Percentiles rank a stretch among this genome's conserved stretches.
Evolutionary conservation across 2,888 invertebrate species (phyloP).

Genomic region (Pantelozetes paolii): DNA sequence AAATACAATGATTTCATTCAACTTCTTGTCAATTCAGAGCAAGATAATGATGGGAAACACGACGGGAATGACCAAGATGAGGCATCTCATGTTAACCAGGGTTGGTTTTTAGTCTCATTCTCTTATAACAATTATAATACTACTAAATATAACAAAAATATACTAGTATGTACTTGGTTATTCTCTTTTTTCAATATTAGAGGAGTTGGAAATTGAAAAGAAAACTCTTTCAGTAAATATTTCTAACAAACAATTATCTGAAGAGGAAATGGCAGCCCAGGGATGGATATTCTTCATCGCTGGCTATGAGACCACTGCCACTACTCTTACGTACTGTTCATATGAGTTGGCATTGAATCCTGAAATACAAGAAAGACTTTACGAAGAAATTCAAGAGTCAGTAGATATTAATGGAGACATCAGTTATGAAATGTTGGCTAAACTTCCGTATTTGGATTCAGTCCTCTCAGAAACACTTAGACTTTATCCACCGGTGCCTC

Average conservation of each 20-base stretch:
- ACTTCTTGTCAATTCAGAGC: constrained; percentile 30
- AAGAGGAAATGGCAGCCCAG: constrained; percentile 50
- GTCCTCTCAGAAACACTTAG: constrained; percentile 38
- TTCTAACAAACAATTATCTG: constrained; percentile 24
- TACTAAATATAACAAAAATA: too few species aligned
- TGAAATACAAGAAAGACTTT: constrained; percentile 49
- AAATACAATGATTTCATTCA: constrained; percentile 41
- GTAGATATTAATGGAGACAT: constrained; percentile 24
- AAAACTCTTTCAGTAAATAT: constrained; percentile 7
- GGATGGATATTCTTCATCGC: constrained; percentile 61
- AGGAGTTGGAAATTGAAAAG: constrained; percentile 33
- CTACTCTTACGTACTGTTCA: background rate
- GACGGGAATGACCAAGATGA: background rate
- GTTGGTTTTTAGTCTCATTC: background rate
- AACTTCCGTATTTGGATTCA: constrained; percentile 40
- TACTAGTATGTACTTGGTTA: too few species aligned
- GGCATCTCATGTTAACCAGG: constrained; percentile 31
- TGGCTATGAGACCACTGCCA: constrained; percentile 63
- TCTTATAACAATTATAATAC: too few species aligned
- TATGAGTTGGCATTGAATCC: constrained; percentile 33
- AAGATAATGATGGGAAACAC: background rate
- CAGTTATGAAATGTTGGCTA: constrained; percentile 14
- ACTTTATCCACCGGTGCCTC: constrained; percentile 30
- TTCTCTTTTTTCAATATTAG: too few species aligned
- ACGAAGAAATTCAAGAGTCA: constrained; percentile 9